Conservation (phyloP, 2,797 vertebrate genomes). For the Crocidura indochinensis region DNA sequence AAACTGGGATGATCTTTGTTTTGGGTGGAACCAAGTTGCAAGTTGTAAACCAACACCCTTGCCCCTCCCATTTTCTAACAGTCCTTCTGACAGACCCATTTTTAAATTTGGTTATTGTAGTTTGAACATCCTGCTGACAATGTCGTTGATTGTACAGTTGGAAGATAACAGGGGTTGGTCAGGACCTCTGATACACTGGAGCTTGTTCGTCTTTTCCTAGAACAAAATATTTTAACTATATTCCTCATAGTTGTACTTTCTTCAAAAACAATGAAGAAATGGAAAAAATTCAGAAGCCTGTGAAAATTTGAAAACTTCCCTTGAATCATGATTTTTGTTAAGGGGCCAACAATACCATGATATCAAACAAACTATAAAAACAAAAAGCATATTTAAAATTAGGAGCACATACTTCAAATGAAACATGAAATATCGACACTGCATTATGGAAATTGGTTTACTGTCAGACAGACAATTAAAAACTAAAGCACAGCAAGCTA, state of each 20-base stretch:
- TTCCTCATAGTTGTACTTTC: background rate
- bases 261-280: background rate
- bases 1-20: no score
- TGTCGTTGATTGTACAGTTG: no score
- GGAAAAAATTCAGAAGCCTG: background rate
- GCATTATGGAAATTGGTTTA: constrained; percentile 73
- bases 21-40: no score
- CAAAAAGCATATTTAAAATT: constrained; percentile 54
- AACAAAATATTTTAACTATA: no score
- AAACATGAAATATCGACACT: constrained; percentile 71
- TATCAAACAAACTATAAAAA: constrained; percentile 53
- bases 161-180: no score
- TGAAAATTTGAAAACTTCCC: background rate
- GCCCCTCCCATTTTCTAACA: no score
- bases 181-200: no score
- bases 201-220: no score
- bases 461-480: constrained; percentile 69
- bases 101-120: no score
- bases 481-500: constrained; percentile 30
- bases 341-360: constrained; percentile 12
- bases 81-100: no score
- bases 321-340: constrained; percentile 47
- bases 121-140: no score
- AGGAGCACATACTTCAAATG: constrained; percentile 75
- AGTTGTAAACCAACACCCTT: no score